Evolutionary conservation across 2,888 invertebrate species (phyloP), one percentile per base, ranked within the genome.

Genomic region (Geophilus truncorum): DNA sequence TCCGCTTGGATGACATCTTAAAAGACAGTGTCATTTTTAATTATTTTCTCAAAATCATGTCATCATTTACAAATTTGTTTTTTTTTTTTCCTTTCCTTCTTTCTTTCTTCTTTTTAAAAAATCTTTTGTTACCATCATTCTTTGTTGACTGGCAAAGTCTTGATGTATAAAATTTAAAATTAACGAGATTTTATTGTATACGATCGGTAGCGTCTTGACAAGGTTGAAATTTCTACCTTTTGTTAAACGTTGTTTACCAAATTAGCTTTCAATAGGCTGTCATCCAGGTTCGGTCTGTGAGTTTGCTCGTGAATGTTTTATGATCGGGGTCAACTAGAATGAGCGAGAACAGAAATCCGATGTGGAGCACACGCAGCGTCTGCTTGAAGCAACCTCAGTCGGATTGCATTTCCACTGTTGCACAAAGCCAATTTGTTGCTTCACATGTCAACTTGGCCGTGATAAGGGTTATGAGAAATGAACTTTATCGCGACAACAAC

Each of bases 391-490:
- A 62, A 62, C 62, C 62, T 62, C 62, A 28, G 28, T 62, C 21
- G 62, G 25, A 62, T 25, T 62, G 12, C 62, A 62, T 62, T 62
- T 62, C 62, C 62, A 62, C 21, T 28, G 28, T 28, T 62, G 62
- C 15, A 62, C 62, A 62, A 62, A 62, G 62, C 62, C 62, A 62
- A 62, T 62, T 45, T 45, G 45, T 45, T 62, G 62, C 62, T 25
- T 62, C 23, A 62, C 62, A 25, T 62, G 62, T 62, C 62, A 62
- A 62, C 62, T 62, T 62, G 28, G 10, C 25, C 25, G 25, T 62
- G 62, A 62, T 62, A 62, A 62, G 62, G 62, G 62, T 28, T 62
- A 62, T 28, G 62, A 62, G 62, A 28, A 62, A 62, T 62, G 62
- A 62, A 62, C 62, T 62, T 62, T 62, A 62, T 62, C 62, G 25